phyloP scores from a whole-genome alignment of 2,888 invertebrate genomes.

The Trilocha varians region DNA sequence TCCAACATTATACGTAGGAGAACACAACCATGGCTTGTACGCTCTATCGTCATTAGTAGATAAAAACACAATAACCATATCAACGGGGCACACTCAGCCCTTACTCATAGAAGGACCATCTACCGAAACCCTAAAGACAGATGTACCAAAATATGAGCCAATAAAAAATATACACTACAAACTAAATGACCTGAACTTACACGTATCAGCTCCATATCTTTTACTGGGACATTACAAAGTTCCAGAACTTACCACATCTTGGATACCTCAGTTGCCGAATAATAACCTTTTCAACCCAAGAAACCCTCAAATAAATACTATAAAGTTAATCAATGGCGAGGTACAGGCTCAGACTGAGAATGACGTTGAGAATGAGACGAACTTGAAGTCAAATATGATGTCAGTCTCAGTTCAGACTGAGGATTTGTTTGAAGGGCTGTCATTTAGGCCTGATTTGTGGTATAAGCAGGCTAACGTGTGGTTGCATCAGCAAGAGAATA shows the following conservation, averaged over 20 bases:
- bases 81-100: slow-evolving; percentile 78
- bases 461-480: slow-evolving; percentile 69
- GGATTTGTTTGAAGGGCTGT: slow-evolving; percentile 57
- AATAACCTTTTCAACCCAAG: slow-evolving; percentile 39
- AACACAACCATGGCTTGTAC: slow-evolving; percentile 87
- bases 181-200: slow-evolving; percentile 53
- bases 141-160: slow-evolving; percentile 55
- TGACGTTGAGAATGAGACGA: slow-evolving; percentile 58
- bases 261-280: slow-evolving; percentile 56
- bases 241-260: slow-evolving; percentile 72
- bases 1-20: slow-evolving; percentile 93
- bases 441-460: slow-evolving; percentile 51
- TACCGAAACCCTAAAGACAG: slow-evolving; percentile 29
- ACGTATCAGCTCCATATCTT: slow-evolving; percentile 59
- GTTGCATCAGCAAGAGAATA: slow-evolving; percentile 84
- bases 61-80: slow-evolving; percentile 88
- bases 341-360: slow-evolving; percentile 42
- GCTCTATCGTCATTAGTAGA: slow-evolving; percentile 95
- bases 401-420: slow-evolving; percentile 76
- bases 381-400: slow-evolving; percentile 50
- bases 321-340: slow-evolving; percentile 56
- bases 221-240: slow-evolving; percentile 81
- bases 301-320: slow-evolving; percentile 29
- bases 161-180: slow-evolving; percentile 65
- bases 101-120: slow-evolving; percentile 83